Percentiles rank a stretch among this genome's conserved stretches.
phyloP scores from a whole-genome alignment of 2,113 vertebrate genomes.

The Ahaetulla prasina region DNA sequence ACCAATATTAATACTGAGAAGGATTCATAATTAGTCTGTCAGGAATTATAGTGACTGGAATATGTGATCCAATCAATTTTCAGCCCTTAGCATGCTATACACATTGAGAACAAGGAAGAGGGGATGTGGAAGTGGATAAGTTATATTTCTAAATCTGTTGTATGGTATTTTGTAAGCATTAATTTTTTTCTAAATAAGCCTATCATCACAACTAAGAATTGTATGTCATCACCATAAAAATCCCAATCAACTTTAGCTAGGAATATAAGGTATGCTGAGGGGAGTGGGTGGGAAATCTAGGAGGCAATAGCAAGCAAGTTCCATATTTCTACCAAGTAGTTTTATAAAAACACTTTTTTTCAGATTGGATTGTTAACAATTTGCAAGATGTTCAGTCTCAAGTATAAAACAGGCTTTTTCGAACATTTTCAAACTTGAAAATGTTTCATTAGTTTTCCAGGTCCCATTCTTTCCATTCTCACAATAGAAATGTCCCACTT shows the following conservation, averaged over 20 bases:
- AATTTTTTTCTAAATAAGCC: not conserved
- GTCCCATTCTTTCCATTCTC: not conserved
- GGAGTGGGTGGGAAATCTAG: not conserved
- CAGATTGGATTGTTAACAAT: not conserved
- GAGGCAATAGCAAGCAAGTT: not conserved
- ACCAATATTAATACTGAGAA: conserved; percentile 14
- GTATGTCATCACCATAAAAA: not conserved
- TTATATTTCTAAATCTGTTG: not conserved
- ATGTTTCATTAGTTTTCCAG: not conserved
- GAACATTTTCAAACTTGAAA: not conserved
- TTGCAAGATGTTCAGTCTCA: not conserved
- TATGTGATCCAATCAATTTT: conserved; percentile 30
- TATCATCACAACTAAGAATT: not conserved
- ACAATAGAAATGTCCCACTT: not conserved
- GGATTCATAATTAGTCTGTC: conserved; percentile 37
- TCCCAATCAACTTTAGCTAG: not conserved
- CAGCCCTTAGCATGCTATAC: conserved; percentile 4
- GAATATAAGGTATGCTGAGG: not conserved
- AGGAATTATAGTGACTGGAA: conserved; percentile 27
- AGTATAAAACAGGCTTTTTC: not conserved
- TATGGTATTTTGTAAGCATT: not conserved
- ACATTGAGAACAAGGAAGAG: not conserved
- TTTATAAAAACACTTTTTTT: not conserved
- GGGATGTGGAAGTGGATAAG: conserved; percentile 8
- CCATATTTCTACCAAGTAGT: not conserved